Evolutionary conservation across 2,888 invertebrate genomes (phyloP), one percentile per base, ranked within the genome.

Genomic region (Lottia scabra): DNA sequence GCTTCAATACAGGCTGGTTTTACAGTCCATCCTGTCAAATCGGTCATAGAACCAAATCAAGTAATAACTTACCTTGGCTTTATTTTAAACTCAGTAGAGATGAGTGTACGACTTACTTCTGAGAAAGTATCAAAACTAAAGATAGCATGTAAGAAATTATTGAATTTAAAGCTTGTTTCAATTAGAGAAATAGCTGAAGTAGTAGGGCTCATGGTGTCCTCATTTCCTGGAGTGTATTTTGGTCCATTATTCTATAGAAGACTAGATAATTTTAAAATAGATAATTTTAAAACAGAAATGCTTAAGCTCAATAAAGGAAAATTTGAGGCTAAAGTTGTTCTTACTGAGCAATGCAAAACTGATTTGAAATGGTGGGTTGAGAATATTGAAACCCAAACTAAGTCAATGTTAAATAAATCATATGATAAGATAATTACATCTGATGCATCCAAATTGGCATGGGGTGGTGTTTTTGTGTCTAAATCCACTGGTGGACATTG

Each of bases 41-140:
- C 44, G 10, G 45, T 63, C 2, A n/a, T 69, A 8, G 63, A 69
- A 23, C 69, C 69, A 15, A 69, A 38, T 3, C 64, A 45, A 26
- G 15, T 26, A 23, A 69, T 69, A 63, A 63, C 45, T 27, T 69
- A 64, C 26, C 26, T 69, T 6, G 69, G 69, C 12, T 63, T 63
- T 45, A 45, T 69, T 16, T 46, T 63, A 44, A 43, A 63, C 45
- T 69, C 64, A 15, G 16, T 38, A 16, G 16, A 44, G n/a, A 63
- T 74, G 75, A 63, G 44, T 23, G 73, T 80, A 74, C 75, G 67
- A 74, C 65, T 80, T 78, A 69, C 30, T 67, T 1, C 77, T 74
- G 70, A 76, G 76, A 73, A 48, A 48, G 48, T 19, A 19, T 10
- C 19, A 8, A 48, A 48, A 48, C 19, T 48, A 48, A 48, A 19